A percentile compares a stretch with the other conserved stretches of the same genome.
Evolutionary conservation across 2,113 vertebrate genomes (phyloP).

Genomic region (Spermophilus dauricus): DNA sequence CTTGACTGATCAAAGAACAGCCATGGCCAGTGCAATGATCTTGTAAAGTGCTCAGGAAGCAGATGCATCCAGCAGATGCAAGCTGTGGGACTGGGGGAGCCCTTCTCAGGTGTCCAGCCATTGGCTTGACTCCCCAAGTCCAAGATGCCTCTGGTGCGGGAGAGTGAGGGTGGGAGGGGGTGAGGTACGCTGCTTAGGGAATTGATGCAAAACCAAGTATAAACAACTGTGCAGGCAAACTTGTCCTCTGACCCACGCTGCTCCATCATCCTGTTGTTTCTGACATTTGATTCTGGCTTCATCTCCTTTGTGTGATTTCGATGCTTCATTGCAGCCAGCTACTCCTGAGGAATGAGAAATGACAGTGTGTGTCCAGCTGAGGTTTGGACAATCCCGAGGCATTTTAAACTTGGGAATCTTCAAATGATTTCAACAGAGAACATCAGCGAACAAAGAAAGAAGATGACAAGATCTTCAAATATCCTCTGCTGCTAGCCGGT

Average conservation of each 20-base stretch:
- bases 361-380: background rate
- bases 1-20: too few relatives aligned
- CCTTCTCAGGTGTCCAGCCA: background rate
- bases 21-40: rapidly evolving
- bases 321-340: background rate
- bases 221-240: conserved; percentile 40
- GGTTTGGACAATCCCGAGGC: background rate
- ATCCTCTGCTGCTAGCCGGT: background rate
- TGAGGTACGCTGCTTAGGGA: background rate
- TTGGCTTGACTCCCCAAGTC: background rate
- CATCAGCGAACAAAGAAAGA: background rate
- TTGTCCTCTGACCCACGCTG: background rate
- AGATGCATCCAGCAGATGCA: background rate
- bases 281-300: background rate
- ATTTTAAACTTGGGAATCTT: background rate
- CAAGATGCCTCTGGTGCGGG: background rate
- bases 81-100: background rate
- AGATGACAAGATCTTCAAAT: conserved; percentile 13
- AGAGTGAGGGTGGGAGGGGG: background rate
- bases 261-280: background rate
- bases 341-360: background rate
- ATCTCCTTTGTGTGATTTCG: background rate
- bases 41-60: background rate
- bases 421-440: conserved; percentile 43
- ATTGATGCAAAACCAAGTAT: background rate